phyloP scores from a whole-genome alignment of 2,113 vertebrate species.

The Anser cygnoides region DNA sequence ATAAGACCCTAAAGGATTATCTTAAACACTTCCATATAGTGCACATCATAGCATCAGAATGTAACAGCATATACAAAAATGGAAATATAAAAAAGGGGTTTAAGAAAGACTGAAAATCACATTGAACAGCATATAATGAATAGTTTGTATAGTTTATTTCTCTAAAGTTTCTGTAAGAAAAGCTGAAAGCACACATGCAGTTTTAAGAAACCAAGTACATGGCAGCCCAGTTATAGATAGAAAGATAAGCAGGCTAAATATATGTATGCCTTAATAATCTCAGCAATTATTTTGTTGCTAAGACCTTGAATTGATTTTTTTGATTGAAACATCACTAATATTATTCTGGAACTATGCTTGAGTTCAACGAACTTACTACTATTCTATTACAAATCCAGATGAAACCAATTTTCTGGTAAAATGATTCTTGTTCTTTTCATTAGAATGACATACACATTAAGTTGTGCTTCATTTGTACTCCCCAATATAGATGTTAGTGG shows the following conservation, averaged over 20 bases:
- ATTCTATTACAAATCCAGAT: constrained; percentile 76
- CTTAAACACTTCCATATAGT: constrained; percentile 70
- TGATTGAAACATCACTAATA: constrained; percentile 69
- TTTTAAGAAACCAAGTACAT: constrained; percentile 18
- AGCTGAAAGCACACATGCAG: background rate
- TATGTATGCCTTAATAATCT: constrained; percentile 22
- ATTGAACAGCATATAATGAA: constrained; percentile 40
- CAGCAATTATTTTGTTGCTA: constrained; percentile 51
- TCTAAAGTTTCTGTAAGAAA: background rate
- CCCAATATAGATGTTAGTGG: constrained; percentile 54
- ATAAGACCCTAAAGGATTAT: constrained; percentile 70
- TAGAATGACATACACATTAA: constrained; percentile 72
- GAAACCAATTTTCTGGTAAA: constrained; percentile 79
- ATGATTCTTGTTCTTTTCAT: constrained; percentile 74
- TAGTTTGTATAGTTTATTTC: constrained; percentile 24
- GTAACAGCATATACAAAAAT: constrained; percentile 61
- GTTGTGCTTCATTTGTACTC: constrained; percentile 72
- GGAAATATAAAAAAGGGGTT: constrained; percentile 18
- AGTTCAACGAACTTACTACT: constrained; percentile 65
- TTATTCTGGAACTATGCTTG: constrained; percentile 61
- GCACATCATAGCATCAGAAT: constrained; percentile 70
- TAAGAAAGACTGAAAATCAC: constrained; percentile 57
- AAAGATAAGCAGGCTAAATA: constrained; percentile 28
- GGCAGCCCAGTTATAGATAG: background rate
- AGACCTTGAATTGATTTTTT: constrained; percentile 58